phyloP scores from a whole-genome alignment of 37 sponge, comb jelly and placozoan species.

The Amphimedon queenslandica region DNA sequence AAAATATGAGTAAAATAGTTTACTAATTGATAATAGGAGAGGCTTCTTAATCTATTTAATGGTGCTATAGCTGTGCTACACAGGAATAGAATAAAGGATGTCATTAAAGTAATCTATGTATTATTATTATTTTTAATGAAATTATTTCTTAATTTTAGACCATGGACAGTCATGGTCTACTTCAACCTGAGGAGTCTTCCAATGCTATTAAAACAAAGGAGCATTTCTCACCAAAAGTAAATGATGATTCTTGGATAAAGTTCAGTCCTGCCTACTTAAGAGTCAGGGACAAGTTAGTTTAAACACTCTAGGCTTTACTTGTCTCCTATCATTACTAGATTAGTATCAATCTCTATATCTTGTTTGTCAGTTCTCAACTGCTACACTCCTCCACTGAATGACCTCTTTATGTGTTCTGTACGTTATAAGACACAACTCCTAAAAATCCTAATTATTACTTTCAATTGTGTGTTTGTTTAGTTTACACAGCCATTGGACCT shows the following conservation, averaged over 20 bases:
- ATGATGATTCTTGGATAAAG: slow-evolving; percentile 36
- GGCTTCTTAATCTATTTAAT: neutral
- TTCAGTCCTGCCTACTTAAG: slow-evolving; percentile 30
- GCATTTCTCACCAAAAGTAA: neutral
- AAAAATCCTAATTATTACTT: neutral
- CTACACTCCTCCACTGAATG: slow-evolving; percentile 32
- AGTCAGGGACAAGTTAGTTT: slow-evolving; percentile 41
- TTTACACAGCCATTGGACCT: slow-evolving; percentile 40
- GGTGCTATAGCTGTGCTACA: neutral
- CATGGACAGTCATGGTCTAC: slow-evolving; percentile 38
- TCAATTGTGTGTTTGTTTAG: neutral
- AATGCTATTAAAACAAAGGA: neutral
- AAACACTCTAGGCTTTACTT: neutral
- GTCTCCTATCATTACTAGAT: neutral
- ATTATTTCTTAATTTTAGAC: slow-evolving; percentile 45
- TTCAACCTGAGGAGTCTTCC: slow-evolving; percentile 16
- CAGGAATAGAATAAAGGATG: neutral
- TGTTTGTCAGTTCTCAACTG: slow-evolving; percentile 38
- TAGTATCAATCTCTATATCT: neutral
- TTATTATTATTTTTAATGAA: too few species aligned
- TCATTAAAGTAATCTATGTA: slow-evolving; percentile 9
- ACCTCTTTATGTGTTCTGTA: slow-evolving; percentile 41
- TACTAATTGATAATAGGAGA: neutral
- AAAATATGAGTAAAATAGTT: neutral
- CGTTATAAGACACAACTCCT: neutral